phyloP scores from a whole-genome alignment of 1,140 invertebrate species.

The Drosophila teissieri region DNA sequence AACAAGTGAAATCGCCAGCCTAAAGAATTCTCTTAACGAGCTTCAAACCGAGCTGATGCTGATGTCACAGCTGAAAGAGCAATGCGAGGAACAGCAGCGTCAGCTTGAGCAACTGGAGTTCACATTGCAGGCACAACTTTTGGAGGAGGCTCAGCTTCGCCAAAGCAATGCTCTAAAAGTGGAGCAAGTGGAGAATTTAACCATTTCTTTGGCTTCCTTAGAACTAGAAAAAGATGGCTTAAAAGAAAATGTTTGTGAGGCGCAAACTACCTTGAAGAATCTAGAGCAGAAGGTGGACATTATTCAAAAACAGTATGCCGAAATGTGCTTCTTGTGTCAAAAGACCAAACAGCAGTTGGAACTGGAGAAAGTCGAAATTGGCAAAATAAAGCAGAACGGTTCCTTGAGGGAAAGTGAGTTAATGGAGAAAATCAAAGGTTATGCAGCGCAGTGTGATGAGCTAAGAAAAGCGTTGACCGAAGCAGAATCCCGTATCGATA shows the following conservation, averaged over 20 bases:
- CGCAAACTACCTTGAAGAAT: constrained; percentile 27
- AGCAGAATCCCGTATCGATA: constrained; percentile 30
- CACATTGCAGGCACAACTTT: constrained; percentile 51
- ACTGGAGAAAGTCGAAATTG: constrained; percentile 32
- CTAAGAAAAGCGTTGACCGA: constrained; percentile 24
- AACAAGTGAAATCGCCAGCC: constrained; percentile 63
- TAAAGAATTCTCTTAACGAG: constrained; percentile 60
- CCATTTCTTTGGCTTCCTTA: constrained; percentile 22
- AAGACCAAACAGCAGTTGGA: constrained; percentile 43
- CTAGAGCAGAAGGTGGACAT: constrained; percentile 48
- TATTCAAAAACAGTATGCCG: constrained; percentile 46
- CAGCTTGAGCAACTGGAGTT: constrained; percentile 71
- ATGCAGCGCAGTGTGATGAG: constrained; percentile 40
- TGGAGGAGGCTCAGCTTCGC: constrained; percentile 52
- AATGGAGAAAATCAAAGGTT: constrained; percentile 31
- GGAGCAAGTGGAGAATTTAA: constrained; percentile 53
- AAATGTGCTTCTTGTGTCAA: constrained; percentile 52
- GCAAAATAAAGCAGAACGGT: constrained; percentile 28
- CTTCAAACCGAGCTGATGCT: constrained; percentile 58
- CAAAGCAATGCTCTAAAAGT: constrained; percentile 49
- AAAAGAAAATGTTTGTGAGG: constrained; percentile 18
- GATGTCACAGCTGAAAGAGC: constrained; percentile 61
- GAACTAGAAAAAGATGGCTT: constrained; percentile 44
- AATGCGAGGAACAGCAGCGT: constrained; percentile 67
- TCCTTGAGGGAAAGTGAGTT: constrained; percentile 35